Percentiles rank a stretch among this genome's conserved stretches.
phyloP scores from a whole-genome alignment of 2,888 invertebrate species.

The Heliothis peltigera region DNA sequence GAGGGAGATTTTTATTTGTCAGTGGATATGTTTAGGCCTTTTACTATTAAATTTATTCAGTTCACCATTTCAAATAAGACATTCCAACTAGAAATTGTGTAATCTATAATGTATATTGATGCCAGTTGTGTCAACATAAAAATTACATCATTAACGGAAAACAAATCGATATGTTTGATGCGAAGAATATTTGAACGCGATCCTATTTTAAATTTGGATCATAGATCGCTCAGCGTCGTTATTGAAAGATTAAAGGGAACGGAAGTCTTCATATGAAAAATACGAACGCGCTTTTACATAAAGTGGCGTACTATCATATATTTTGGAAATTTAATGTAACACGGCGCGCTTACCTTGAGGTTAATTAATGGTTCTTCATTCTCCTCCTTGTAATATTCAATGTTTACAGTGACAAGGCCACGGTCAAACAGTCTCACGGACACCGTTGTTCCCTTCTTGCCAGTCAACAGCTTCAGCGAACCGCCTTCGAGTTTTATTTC shows the following conservation, averaged over 20 bases:
- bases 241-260: slow-evolving; percentile 19
- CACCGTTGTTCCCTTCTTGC: slow-evolving; percentile 92
- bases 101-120: background rate
- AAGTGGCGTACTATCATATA: slow-evolving; percentile 45
- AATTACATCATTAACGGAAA: slow-evolving; percentile 4
- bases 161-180: background rate
- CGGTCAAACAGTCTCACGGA: slow-evolving; percentile 93
- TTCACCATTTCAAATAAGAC: too few relatives aligned
- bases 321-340: slow-evolving; percentile 38
- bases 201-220: slow-evolving; percentile 18
- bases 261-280: background rate
- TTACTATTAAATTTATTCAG: too few relatives aligned
- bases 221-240: slow-evolving; percentile 16
- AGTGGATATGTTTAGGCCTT: too few relatives aligned
- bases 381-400: slow-evolving; percentile 95
- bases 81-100: too few relatives aligned
- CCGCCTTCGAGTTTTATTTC: slow-evolving; percentile 93
- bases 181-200: background rate
- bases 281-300: slow-evolving; percentile 11
- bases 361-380: slow-evolving; percentile 93
- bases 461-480: slow-evolving; percentile 92
- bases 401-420: slow-evolving; percentile 94
- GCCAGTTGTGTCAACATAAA: background rate
- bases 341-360: slow-evolving; percentile 91
- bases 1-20: background rate